Conservation (phyloP, 2,113 vertebrate genomes). For the Pteropus alecto region DNA sequence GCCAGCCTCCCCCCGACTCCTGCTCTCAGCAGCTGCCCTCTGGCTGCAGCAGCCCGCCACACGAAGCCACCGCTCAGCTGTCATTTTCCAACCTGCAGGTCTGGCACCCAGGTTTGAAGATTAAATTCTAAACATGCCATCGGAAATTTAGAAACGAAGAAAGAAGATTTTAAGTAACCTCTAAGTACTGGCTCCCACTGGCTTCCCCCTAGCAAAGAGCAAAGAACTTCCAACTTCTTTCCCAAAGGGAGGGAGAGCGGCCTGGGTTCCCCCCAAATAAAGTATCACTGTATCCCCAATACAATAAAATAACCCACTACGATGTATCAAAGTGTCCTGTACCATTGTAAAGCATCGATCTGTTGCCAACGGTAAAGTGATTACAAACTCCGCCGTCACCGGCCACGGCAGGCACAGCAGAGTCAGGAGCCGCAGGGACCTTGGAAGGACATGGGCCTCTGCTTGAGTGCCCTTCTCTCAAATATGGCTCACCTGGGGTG, state of each 20-base stretch:
- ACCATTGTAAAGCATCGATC: not conserved
- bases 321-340: not conserved
- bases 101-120: conserved; percentile 59
- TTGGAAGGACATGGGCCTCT: not conserved
- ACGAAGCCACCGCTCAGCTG: conserved; percentile 21
- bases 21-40: conserved; percentile 39
- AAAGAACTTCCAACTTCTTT: not conserved
- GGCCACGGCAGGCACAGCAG: not conserved
- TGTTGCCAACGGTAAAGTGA: rapidly evolving
- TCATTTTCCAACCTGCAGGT: conserved; percentile 38
- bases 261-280: rapidly evolving
- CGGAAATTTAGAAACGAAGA: conserved; percentile 29
- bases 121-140: conserved; percentile 49
- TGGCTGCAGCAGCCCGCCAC: conserved; percentile 51
- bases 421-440: not conserved
- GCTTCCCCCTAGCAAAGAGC: not conserved
- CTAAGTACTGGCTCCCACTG: not conserved
- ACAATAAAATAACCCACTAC: too few species aligned
- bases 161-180: not conserved
- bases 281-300: not conserved
- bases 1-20: not conserved
- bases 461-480: too few species aligned
- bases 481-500: not conserved
- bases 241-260: not conserved
- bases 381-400: not conserved